Percentiles rank a stretch among this genome's conserved stretches.
Conservation (phyloP, 2,797 vertebrate species). For the Chaetophractus vellerosus region DNA sequence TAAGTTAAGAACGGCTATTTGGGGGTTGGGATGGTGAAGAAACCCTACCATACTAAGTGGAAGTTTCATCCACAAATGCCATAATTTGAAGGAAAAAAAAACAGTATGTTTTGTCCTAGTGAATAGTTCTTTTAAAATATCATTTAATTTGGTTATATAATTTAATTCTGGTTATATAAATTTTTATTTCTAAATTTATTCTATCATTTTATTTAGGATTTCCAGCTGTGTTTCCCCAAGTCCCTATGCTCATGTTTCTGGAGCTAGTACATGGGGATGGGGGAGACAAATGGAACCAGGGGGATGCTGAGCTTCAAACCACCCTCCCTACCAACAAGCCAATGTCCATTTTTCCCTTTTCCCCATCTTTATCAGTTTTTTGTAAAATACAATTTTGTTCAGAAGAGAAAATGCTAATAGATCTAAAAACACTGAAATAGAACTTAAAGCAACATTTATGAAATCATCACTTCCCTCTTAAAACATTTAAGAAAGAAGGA, state of each 20-base stretch:
- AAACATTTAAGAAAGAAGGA: neutral
- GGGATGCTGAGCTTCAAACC: neutral
- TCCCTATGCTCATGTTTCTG: neutral
- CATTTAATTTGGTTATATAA: neutral
- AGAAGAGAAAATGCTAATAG: neutral
- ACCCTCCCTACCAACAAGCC: neutral
- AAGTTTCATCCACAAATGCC: neutral
- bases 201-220: neutral
- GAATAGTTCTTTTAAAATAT: neutral
- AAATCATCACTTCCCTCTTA: neutral
- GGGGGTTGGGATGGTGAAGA: neutral
- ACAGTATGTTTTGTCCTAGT: neutral
- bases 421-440: neutral
- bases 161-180: too few species aligned
- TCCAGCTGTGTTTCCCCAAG: neutral
- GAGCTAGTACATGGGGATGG: neutral
- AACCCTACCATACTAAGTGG: neutral
- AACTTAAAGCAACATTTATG: neutral
- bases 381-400: neutral
- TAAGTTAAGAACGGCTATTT: conserved; percentile 8
- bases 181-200: neutral
- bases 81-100: neutral
- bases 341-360: neutral
- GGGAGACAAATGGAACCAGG: too few species aligned
- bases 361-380: neutral